Evolutionary conservation across 1,140 invertebrate genomes (phyloP), one percentile per base, ranked within the genome.

Genomic region (Lasaia peninsularis): DNA sequence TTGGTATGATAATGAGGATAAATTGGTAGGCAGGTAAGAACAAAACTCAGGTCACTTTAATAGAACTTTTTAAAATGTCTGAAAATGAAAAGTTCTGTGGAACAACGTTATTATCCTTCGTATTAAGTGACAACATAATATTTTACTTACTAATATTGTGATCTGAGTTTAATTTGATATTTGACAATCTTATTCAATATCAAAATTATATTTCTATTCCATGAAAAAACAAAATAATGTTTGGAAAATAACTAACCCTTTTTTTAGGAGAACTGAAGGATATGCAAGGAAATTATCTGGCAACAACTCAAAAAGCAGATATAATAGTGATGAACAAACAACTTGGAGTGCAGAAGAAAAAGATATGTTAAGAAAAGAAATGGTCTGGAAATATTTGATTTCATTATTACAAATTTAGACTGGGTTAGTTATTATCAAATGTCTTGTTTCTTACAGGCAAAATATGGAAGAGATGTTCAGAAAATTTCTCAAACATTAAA

Each of bases 401-500:
- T 28, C 2, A 28, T 28, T 6, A 6, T 7, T 28, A 6, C 4
- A 1, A 28, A 28, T 9, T 10, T 10, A 44, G 44, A 54, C 3
- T 52, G 18, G 44, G 24, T 35, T 37, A 2, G 6, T 52, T 14
- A 21, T 49, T 24, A 28, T 10, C 34, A 31, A 6, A 44, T 51
- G 16, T 52, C 18, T 33, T 24, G 57, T 54, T 33, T 57, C 14
- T 76, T 79, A 20, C 64, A 93, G 92, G 91, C 91, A 62, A 91
- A 93, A 58, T 92, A 92, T 90, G 93, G 93, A 2, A 90, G 91
- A 69, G 92, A 92, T 74, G 87, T 91, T 77, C 78, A 81, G 31
- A 91, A 92, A 71, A 90, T 94, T 65, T 90, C 93, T 49, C 89
- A 92, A 75, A 90, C 92, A 63, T 89, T 94, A 58, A 93, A 92